These are phyloP conservation scores for Coranthus polyacanthus DNA, from an alignment of 2,797 vertebrate species.

Conservation along the genomic window DNA sequence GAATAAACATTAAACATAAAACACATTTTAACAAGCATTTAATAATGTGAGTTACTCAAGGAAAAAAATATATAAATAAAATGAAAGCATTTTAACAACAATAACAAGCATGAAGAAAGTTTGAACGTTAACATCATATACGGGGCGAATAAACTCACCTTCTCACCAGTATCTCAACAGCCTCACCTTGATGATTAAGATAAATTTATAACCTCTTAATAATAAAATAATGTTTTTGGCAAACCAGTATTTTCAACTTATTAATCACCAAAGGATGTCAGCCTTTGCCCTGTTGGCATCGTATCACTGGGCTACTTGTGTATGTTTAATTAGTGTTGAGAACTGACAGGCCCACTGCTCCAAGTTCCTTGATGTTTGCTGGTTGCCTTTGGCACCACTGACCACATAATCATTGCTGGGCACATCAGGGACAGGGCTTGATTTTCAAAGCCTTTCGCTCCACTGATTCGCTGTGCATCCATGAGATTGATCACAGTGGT, in stretches of 20 bases:
- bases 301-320: conserved; percentile 75
- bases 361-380: conserved; percentile 87
- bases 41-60: too few species aligned
- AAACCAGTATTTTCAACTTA: conserved; percentile 63
- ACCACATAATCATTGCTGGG: conserved; percentile 88
- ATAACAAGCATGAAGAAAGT: too few species aligned
- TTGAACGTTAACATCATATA: background rate
- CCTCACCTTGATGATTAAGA: conserved; percentile 13
- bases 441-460: conserved; percentile 89
- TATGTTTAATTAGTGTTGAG: conserved; percentile 87
- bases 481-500: conserved; percentile 90
- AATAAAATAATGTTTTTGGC: conserved; percentile 51
- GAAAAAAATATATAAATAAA: too few species aligned
- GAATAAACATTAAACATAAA: too few species aligned
- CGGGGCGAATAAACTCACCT: conserved; percentile 16
- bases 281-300: conserved; percentile 70
- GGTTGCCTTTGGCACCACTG: conserved; percentile 87
- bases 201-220: conserved; percentile 44
- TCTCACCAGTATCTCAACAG: background rate
- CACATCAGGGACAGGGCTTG: conserved; percentile 87
- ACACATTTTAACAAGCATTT: too few species aligned
- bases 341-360: conserved; percentile 83
- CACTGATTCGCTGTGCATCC: conserved; percentile 88
- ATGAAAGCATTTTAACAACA: too few species aligned
- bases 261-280: conserved; percentile 70